Evolutionary conservation across 2,113 vertebrate species (phyloP).

Genomic region (Brachyistius frenatus): DNA sequence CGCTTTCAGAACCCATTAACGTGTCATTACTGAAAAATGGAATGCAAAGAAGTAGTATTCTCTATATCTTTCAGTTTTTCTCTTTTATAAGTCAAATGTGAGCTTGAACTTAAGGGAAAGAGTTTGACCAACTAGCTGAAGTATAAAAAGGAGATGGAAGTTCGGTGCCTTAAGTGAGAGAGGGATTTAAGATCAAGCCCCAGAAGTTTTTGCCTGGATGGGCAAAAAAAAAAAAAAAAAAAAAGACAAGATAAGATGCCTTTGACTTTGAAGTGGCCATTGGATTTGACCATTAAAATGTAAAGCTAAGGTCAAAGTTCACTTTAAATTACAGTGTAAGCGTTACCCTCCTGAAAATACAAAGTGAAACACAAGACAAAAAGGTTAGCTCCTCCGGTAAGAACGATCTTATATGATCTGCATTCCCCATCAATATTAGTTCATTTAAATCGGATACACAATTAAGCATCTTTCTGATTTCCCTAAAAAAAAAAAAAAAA

Average conservation of each 20-base stretch:
- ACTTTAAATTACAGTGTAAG: no score
- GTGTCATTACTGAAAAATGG: no score
- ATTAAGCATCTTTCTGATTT: neutral
- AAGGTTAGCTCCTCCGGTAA: neutral
- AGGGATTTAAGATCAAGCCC: no score
- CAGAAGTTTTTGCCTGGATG: no score
- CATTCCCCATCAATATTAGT: neutral
- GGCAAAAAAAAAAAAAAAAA: no score
- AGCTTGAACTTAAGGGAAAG: neutral
- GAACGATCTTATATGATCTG: neutral
- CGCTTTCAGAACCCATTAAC: neutral
- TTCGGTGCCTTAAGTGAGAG: no score
- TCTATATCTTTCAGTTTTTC: no score
- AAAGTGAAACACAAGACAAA: neutral
- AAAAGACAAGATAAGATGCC: neutral
- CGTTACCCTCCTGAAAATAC: neutral
- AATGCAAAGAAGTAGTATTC: no score
- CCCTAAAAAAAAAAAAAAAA: no score
- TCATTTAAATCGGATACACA: slow-evolving; percentile 13
- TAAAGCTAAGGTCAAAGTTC: slow-evolving; percentile 10
- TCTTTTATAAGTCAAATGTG: no score
- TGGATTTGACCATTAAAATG: neutral
- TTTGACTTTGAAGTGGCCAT: neutral
- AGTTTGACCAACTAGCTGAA: neutral
- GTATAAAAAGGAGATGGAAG: no score